These are phyloP conservation scores for Cyclopterus lumpus DNA, from an alignment of 2,797 vertebrate genomes.

Conservation along the genomic window DNA sequence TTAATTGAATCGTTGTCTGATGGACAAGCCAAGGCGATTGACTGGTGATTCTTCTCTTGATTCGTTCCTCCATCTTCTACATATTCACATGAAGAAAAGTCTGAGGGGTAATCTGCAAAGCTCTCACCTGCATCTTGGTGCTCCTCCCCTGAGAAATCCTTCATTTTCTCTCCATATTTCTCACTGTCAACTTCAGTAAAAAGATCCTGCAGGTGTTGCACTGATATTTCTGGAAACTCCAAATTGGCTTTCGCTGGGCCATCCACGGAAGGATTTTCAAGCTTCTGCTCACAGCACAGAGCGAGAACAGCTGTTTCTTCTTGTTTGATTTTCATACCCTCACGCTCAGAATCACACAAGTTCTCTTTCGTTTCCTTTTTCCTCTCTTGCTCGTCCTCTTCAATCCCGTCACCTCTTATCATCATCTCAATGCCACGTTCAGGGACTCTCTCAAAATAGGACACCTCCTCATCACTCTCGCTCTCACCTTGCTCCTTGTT, in stretches of 20 bases:
- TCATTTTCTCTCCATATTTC: conserved; percentile 58
- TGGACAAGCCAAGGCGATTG: neutral
- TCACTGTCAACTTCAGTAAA: conserved; percentile 45
- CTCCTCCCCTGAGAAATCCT: conserved; percentile 82
- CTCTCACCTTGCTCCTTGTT: conserved; percentile 56
- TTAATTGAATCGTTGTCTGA: neutral
- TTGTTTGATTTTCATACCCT: conserved; percentile 34
- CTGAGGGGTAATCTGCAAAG: conserved; percentile 82
- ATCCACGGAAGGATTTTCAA: conserved; percentile 32
- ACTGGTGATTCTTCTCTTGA: conserved; percentile 13
- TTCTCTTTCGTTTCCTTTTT: conserved; percentile 32
- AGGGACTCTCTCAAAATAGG: conserved; percentile 60
- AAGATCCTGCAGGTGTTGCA: conserved; percentile 54
- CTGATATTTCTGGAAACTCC: conserved; percentile 52
- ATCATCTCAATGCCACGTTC: conserved; percentile 32
- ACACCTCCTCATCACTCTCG: conserved; percentile 56
- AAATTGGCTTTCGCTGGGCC: neutral
- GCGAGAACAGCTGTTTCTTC: conserved; percentile 8
- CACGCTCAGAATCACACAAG: conserved; percentile 32
- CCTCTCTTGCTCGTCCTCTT: conserved; percentile 34
- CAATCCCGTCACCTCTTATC: conserved; percentile 40
- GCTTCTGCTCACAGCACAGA: conserved; percentile 10
- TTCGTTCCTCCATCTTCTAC: conserved; percentile 35
- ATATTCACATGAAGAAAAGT: conserved; percentile 78
- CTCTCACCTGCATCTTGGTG: conserved; percentile 81